phyloP scores from a whole-genome alignment of 1,140 invertebrate genomes.

The Brachionus paranguensis region DNA sequence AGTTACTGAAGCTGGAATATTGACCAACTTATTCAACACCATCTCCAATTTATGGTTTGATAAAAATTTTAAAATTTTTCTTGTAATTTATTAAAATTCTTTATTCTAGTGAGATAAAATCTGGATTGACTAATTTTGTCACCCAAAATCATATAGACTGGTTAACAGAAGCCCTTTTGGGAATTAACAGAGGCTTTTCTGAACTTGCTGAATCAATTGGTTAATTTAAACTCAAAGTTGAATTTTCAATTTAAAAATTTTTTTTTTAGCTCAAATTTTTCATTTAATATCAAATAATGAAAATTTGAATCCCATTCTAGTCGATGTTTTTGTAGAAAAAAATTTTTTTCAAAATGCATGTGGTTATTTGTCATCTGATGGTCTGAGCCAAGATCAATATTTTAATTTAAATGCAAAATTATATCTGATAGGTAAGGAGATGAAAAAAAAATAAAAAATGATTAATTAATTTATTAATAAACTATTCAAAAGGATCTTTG shows the following conservation, averaged over 20 bases:
- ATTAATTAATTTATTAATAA: too few relatives aligned
- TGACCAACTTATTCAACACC: conserved; percentile 20
- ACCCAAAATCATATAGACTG: conserved; percentile 5
- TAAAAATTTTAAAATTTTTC: not conserved
- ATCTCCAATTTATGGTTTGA: conserved; percentile 4
- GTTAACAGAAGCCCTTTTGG: not conserved
- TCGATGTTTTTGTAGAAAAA: not conserved
- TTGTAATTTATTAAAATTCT: not conserved
- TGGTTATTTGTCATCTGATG: not conserved
- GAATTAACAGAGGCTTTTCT: not conserved
- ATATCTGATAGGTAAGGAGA: not conserved
- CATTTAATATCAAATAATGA: not conserved
- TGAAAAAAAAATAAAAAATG: not conserved
- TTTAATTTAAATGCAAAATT: not conserved
- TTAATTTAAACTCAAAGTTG: not conserved
- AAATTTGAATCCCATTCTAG: not conserved
- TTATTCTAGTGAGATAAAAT: conserved; percentile 13
- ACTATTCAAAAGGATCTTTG: not conserved
- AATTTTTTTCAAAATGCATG: not conserved
- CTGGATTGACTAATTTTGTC: not conserved
- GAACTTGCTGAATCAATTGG: conserved; percentile 1
- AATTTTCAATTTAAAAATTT: not conserved
- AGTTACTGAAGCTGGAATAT: not conserved
- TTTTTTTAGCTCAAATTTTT: conserved; percentile 21
- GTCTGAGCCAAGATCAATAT: not conserved